Evolutionary conservation across 2,888 invertebrate genomes (phyloP), one percentile per base, ranked within the genome.

Genomic region (Cantharis nigra): DNA sequence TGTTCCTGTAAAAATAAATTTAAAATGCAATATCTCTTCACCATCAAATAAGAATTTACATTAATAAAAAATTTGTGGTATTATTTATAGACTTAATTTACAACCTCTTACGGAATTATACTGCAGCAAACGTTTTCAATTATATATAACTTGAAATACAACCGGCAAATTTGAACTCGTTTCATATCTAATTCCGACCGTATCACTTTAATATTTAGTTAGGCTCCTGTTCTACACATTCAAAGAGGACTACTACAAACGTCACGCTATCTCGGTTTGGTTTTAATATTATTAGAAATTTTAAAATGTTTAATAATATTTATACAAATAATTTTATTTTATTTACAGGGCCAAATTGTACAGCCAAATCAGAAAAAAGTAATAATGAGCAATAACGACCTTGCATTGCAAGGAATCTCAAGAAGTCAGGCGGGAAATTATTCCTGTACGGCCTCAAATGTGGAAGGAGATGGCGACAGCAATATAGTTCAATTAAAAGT

Each of bases 391-490:
- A 94, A 94, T 84, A 94, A 94, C 76, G 94, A 94, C 86, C 89
- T 97, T 82, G 97, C 95, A 0, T 89, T 97, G 79, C 96, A 96
- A 88, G 92, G 92, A 72, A 95, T 97, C 64, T 93, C 93, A 77
- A 91, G 95, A 83, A 92, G 92, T 82, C 96, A 96, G 86, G 95
- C 96, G 2, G 97, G 97, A 71, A 94, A 94, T 89, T 97, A 97
- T 88, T 93, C 94, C 49, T 97, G 97, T 88, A 94, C 95, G 23
- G 97, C 96, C 2, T 96, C 96, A 70, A 97, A 97, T 86, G 96
- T 96, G 13, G 97, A 97, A 88, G 97, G 97, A 0, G 97, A 97
- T 83, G 97, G 97, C 10, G 93, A 93, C 84, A 97, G 97, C 82
- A 93, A 94, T 84, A 91, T 92, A 69, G 94, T 97, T 63, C 92